Base-by-base conservation (phyloP, 2,113 vertebrate species). In the Gymnorhina tibicen region DNA sequence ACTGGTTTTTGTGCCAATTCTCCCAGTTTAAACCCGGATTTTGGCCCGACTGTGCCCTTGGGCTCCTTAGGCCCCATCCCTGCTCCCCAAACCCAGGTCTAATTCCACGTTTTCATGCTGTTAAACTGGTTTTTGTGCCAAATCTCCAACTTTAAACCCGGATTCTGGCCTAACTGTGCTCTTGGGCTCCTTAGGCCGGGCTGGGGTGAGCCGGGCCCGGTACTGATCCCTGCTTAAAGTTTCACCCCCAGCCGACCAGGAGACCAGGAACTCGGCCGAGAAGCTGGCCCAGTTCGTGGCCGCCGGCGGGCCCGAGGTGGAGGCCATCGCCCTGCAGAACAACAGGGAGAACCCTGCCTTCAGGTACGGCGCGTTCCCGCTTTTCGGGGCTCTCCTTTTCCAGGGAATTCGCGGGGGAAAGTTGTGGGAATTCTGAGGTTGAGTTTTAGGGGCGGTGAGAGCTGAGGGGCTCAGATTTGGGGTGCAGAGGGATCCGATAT, bases 261-360 rank as follows among this genome's bases (percentile, higher is more conserved):
- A 64, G 68, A 55, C 21, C 17, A 27, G 81, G 9, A 11, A 11
- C 33, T 55, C 33, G 1, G 81, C 68, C 0, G 68, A 73, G 81
- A 64, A 98, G 93, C 98, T 99, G 97, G 99, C 99, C 94, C 98
- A 94, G 97, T 98, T 99, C 97, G 98, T 99, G 97, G 99, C 99
- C 3, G 99, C 99, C 19, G 99, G 99, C 93, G 99, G 99, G 91
- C 99, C 99, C 0, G 99, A 99, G 96, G 98, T 99, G 96, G 99
- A 99, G 98, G 98, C 98, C 93, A 99, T 99, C 27, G 99, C 99
- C 96, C 96, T 99, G 92, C 98, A 99, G 97, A 98, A 98, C 96
- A 99, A 99, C 97, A 94, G 98, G 4, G 98, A 99, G 86, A 99
- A 99, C 94, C 98, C 98, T 3, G 98, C 99, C 32, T 99, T 99